Evolutionary conservation across 2,797 vertebrate species (phyloP), one percentile per base, ranked within the genome.

Genomic region (Pipistrellus kuhlii): DNA sequence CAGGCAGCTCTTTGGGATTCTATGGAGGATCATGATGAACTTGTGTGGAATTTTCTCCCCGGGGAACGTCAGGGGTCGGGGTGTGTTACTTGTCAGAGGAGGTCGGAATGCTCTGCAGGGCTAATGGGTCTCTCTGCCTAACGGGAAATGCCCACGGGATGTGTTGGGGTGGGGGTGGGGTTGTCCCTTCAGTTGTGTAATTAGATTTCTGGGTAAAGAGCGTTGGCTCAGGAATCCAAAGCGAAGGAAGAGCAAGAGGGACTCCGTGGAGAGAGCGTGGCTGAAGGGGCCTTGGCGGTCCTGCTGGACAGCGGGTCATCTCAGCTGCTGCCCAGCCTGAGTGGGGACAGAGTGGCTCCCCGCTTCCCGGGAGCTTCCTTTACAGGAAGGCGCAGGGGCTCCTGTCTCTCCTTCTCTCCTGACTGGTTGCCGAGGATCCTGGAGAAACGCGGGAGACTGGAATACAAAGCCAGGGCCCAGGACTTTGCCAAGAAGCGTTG

Each of bases 31-130:
- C 85, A 86, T 11, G n/a, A 57, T 80, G 90, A 88, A 46, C 57
- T 85, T 51, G 66, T 80, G 83, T 51, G 95, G 96, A 81, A 93
- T 94, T 94, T 86, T 94, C 91, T 76, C 62, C 30, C 48, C 6
- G 1, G 8, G 80, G 93, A 88, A 85, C 81, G 78, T 62, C n/a
- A 92, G 64, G 69, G 85, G 69, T 72, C 46, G 73, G 69, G 82
- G 53, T 25, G 53, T 80, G 78, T 62, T 78, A 69, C 13, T 53
- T 78, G 85, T 76, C 82, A 92, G 77, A 82, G 59, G 38, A 90
- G 90, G 95, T 94, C 91, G 76, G 85, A 84, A 85, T 85, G 64
- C 57, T 46, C 90, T 75, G 20, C 12, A 4, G 32, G 66, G 55
- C 57, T 88, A 38, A 69, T 32, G 66, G 32, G 59, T 51, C 88